phyloP scores from a whole-genome alignment of 2,797 vertebrate genomes.

The Esox lucius region DNA sequence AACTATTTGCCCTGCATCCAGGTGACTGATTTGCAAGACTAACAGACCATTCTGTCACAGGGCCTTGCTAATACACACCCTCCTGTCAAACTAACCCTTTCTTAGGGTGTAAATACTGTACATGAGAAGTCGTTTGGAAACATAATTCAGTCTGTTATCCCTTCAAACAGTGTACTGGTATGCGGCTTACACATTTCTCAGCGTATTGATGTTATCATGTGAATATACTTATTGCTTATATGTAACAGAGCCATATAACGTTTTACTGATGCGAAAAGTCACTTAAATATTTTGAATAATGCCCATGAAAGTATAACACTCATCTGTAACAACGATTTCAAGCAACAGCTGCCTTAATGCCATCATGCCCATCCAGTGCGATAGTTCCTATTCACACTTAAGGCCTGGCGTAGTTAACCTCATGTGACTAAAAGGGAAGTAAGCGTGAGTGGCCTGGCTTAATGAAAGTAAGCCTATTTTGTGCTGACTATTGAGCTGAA shows the following conservation, averaged over 20 bases:
- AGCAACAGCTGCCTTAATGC: neutral
- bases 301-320: neutral
- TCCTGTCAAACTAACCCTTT: neutral
- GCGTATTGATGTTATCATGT: too few species aligned
- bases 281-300: too few species aligned
- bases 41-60: neutral
- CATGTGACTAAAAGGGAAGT: conserved; percentile 50
- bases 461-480: conserved; percentile 68
- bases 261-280: too few species aligned
- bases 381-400: conserved; percentile 32
- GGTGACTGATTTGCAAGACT: neutral
- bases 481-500: conserved; percentile 63
- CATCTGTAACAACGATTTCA: neutral
- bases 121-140: neutral
- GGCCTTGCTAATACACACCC: neutral
- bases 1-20: too few species aligned
- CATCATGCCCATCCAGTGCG: conserved; percentile 29
- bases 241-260: too few species aligned
- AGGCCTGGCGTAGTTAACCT: conserved; percentile 16
- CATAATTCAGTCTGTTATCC: too few species aligned
- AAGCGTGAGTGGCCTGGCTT: conserved; percentile 53
- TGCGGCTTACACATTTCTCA: too few species aligned
- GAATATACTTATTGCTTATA: too few species aligned
- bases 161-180: too few species aligned
- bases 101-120: neutral